Evolutionary conservation across 2,888 invertebrate genomes (phyloP).

Genomic region (Tenodera sinensis): DNA sequence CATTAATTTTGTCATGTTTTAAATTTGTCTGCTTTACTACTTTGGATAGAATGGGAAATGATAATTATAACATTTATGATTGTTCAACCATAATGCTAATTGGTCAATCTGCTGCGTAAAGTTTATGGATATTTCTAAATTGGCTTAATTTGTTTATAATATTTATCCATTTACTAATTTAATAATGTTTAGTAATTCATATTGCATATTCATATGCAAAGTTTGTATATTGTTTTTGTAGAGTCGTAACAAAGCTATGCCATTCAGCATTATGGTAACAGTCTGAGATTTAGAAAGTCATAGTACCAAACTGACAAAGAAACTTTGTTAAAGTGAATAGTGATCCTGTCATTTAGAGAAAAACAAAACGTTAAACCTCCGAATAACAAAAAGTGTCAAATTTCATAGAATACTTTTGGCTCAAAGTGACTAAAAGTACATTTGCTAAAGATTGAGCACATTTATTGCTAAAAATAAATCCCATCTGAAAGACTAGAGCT

Average conservation of each 20-base stretch:
- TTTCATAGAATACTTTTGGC: background rate
- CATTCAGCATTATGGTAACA: background rate
- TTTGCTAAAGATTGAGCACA: background rate
- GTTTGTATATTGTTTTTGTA: no score
- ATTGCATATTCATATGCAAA: no score
- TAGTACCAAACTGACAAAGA: background rate
- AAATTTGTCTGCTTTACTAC: background rate
- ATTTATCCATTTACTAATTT: no score
- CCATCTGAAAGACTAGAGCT: background rate
- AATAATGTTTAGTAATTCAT: no score
- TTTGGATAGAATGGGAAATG: background rate
- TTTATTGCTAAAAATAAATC: background rate
- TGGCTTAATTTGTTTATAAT: no score
- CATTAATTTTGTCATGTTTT: background rate
- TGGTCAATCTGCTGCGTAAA: background rate
- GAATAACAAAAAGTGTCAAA: background rate
- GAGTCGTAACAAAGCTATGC: background rate
- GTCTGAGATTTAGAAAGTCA: background rate
- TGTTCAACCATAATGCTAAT: background rate
- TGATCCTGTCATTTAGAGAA: background rate
- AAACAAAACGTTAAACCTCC: background rate
- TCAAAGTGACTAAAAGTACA: background rate
- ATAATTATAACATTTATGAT: background rate
- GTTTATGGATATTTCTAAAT: no score
- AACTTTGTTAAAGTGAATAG: background rate